Evolutionary conservation across 2,113 vertebrate species (phyloP), one percentile per base, ranked within the genome.

Genomic region (Nettapus auritus): DNA sequence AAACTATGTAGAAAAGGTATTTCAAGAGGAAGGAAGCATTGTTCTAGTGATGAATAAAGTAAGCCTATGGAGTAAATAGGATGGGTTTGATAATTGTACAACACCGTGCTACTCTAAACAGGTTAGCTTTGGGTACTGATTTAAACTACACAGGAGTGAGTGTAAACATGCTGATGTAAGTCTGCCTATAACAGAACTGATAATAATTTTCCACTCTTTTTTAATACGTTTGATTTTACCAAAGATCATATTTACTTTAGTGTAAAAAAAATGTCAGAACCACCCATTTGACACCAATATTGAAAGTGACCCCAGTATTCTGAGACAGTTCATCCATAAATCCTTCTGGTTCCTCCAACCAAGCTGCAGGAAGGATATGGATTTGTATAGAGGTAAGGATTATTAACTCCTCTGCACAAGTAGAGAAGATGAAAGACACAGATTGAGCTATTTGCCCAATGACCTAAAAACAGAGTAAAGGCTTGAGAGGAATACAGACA

Each of bases 21-120:
- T 55, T 26, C 21, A 74, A 26, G 25, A 77, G 14, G 44, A 85
- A 76, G 23, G 38, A 94, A 70, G 8, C 5, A 7, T 63, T 94
- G 21, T 56, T 74, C 67, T 46, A 60, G 11, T 34, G 14, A 29
- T 64, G 15, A 70, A 67, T 31, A 63, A 84, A 89, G 26, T 52
- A 76, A 79, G 20, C 9, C 16, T 55, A 38, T 25, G 7, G 14
- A 88, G 36, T 31, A 77, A 36, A 28, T 53, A 52, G 34, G 26
- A 29, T 36, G 23, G 17, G 81, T 92, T 86, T 89, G 36, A 14
- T 4, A 40, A 11, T 52, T 70, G 25, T 19, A 44, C 18, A 74
- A 31, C 8, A 90, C 8, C 28, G 29, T 0, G 0, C 9, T 38
- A 38, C 34, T 52, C 28, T 34, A 70, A 28, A 28, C 18, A 38